Evolutionary conservation across 2,888 invertebrate species (phyloP).

Genomic region (Atethmia centrago): DNA sequence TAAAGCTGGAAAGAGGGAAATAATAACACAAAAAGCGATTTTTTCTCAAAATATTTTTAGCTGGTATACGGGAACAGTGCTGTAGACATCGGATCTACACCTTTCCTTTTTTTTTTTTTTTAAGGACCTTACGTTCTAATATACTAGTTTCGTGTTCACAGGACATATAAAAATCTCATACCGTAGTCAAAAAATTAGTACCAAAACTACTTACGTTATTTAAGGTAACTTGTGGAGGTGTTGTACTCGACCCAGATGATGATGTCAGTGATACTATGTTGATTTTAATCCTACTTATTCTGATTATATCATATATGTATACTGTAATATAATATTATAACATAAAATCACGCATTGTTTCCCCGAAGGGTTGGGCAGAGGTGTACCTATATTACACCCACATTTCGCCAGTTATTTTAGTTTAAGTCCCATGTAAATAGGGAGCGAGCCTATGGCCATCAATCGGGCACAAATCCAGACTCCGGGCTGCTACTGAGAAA

Average conservation of each 20-base stretch:
- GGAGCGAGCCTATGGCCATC: too few species aligned
- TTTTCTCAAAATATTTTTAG: background rate
- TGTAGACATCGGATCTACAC: background rate
- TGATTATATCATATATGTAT: too few species aligned
- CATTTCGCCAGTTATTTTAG: too few species aligned
- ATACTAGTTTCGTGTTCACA: background rate
- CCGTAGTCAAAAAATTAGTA: background rate
- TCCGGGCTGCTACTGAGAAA: too few species aligned
- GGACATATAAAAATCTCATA: background rate
- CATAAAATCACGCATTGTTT: too few species aligned
- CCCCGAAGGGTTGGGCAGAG: too few species aligned
- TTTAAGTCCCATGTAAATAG: too few species aligned
- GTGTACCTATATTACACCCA: too few species aligned
- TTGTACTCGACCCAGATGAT: background rate
- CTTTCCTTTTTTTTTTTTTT: background rate
- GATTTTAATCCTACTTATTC: too few species aligned
- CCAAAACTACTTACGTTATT: background rate
- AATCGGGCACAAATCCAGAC: too few species aligned
- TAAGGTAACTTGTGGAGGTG: background rate
- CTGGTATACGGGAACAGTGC: background rate
- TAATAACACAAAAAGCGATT: background rate
- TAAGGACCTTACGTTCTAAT: background rate
- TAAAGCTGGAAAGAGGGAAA: too few species aligned
- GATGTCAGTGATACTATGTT: background rate
- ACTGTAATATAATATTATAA: too few species aligned